These are phyloP conservation scores for Pelobates fuscus DNA, from an alignment of 2,113 vertebrate genomes.

Conservation along the genomic window DNA sequence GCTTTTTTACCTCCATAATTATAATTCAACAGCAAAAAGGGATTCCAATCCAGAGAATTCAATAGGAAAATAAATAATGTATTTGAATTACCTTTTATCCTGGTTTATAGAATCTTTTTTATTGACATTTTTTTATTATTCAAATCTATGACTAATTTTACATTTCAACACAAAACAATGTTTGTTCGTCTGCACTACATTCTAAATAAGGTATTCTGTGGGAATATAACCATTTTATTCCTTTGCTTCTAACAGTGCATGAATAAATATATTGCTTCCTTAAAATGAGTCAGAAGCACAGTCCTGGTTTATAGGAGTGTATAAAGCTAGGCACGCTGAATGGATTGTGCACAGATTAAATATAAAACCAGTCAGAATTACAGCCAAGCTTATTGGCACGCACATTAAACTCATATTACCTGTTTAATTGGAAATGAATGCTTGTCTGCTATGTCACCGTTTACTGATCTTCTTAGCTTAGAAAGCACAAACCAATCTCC, in stretches of 20 bases:
- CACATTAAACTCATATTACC: constrained; percentile 12
- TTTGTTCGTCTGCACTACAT: too few relatives aligned
- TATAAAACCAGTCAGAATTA: constrained; percentile 1
- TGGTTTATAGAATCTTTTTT: too few relatives aligned
- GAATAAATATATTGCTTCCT: constrained; percentile 10
- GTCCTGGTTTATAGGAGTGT: not conserved
- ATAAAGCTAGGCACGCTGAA: not conserved
- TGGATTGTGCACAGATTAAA: constrained; percentile 4
- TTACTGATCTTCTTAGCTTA: not conserved
- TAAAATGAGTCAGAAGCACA: constrained; percentile 4
- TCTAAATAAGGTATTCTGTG: not conserved
- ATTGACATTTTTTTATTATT: too few relatives aligned
- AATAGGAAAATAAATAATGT: too few relatives aligned
- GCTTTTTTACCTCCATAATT: too few relatives aligned
- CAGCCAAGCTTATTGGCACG: constrained; percentile 5
- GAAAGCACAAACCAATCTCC: too few relatives aligned
- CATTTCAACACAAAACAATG: too few relatives aligned
- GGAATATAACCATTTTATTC: not conserved
- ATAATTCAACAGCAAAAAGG: too few relatives aligned
- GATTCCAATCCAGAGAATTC: too few relatives aligned
- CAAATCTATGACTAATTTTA: too few relatives aligned
- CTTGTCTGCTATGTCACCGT: not conserved
- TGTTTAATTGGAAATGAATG: constrained; percentile 6
- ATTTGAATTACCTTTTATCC: too few relatives aligned
- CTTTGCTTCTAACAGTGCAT: not conserved